Conservation (phyloP, 1,140 invertebrate genomes). For the Psix sp. region DNA sequence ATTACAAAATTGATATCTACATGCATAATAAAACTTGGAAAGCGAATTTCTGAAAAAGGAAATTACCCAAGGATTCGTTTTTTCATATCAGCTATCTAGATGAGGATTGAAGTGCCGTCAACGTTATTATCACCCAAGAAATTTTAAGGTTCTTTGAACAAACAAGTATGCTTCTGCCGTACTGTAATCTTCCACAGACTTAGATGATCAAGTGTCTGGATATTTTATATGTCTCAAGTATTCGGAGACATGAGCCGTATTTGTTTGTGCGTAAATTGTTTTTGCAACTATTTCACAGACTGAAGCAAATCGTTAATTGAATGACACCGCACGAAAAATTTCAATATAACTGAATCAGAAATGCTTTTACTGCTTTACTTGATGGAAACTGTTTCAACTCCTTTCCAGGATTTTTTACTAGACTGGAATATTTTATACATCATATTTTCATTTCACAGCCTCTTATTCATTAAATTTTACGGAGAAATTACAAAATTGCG, state of each 20-base stretch:
- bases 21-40: slow-evolving; percentile 1
- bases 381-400: too few relatives aligned
- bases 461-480: too few relatives aligned
- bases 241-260: slow-evolving; percentile 51
- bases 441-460: slow-evolving; percentile 7
- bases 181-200: slow-evolving; percentile 63
- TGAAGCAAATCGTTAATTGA: slow-evolving; percentile 53
- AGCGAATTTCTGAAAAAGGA: background rate
- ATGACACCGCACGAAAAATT: slow-evolving; percentile 18
- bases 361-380: too few relatives aligned
- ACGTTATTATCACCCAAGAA: slow-evolving; percentile 54
- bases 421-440: slow-evolving; percentile 8
- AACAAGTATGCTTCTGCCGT: slow-evolving; percentile 43
- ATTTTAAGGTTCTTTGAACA: slow-evolving; percentile 56
- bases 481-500: too few relatives aligned
- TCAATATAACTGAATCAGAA: slow-evolving; percentile 4
- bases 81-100: slow-evolving; percentile 39
- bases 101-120: slow-evolving; percentile 44
- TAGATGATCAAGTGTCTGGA: slow-evolving; percentile 65
- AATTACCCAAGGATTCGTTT: slow-evolving; percentile 21
- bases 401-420: slow-evolving; percentile 17
- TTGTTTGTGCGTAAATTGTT: slow-evolving; percentile 42
- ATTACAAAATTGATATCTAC: background rate
- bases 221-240: slow-evolving; percentile 67
- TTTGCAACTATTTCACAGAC: slow-evolving; percentile 57